phyloP scores from a whole-genome alignment of 1,140 invertebrate species.

The Venturia canescens region DNA sequence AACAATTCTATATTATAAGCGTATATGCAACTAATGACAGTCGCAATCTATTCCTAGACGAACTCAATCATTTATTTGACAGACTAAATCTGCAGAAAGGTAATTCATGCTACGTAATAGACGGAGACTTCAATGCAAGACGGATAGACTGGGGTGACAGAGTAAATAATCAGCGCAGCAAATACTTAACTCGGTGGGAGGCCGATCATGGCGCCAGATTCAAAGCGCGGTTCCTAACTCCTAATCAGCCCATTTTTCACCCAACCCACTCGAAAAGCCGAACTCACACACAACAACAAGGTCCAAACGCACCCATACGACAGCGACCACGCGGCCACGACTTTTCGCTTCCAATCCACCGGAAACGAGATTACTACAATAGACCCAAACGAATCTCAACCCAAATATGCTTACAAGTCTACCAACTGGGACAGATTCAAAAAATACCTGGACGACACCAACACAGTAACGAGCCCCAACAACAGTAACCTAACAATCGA shows the following conservation, averaged over 20 bases:
- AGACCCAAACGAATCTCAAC: neutral
- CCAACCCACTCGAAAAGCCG: neutral
- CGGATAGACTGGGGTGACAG: neutral
- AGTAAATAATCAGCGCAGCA: slow-evolving; percentile 18
- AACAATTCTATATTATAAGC: slow-evolving; percentile 33
- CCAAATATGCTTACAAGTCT: neutral
- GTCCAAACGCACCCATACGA: neutral
- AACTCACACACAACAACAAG: neutral
- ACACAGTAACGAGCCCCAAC: neutral
- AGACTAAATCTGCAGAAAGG: neutral
- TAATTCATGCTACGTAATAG: slow-evolving; percentile 25
- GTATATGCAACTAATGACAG: slow-evolving; percentile 9
- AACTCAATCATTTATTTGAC: slow-evolving; percentile 22
- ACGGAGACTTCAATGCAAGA: slow-evolving; percentile 44
- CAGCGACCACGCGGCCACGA: slow-evolving; percentile 20
- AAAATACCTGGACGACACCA: slow-evolving; percentile 17
- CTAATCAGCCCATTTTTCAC: neutral
- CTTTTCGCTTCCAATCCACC: neutral
- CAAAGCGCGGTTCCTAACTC: neutral
- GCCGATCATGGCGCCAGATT: neutral
- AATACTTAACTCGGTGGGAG: slow-evolving; percentile 30
- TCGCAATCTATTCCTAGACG: slow-evolving; percentile 2
- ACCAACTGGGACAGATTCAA: slow-evolving; percentile 38
- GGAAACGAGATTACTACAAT: neutral
- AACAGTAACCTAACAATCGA: slow-evolving; percentile 37